Base-by-base conservation (phyloP, 2,113 vertebrate species). In the Clarias macrocephalus region DNA sequence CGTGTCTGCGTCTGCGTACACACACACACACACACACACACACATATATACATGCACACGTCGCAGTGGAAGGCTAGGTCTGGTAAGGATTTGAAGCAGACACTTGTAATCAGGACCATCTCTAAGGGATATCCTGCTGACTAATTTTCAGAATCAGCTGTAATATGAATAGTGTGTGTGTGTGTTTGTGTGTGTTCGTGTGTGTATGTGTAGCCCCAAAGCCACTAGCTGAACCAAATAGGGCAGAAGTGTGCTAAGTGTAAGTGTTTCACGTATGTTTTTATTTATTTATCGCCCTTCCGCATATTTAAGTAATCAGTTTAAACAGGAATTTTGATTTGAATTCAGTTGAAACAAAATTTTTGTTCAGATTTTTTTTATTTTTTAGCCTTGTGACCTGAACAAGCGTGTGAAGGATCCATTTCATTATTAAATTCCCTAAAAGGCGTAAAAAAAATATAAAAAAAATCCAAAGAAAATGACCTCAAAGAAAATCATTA, bases 101-200 rank as follows among this genome's bases (percentile, higher is more conserved):
- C 88, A 85, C 90, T 84, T 82, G 90, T 94, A 95, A 95, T 94
- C 93, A 94, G 80, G 90, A 89, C 90, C 91, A 94, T 94, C 92
- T 93, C 91, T 93, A 92, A 94, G 91, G 94, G 93, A 95, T 94
- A 95, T 95, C 94, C 94, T 93, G 93, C 91, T 90, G 92, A 94
- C 93, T 93, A 93, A 94, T 95, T 95, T 94, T 93, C 73, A 91
- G 91, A 95, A 95, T 94, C 91, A 92, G 92, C 92, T 91, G 91
- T 94, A 94, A 94, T 94, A 93, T 94, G 93, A 95, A 94, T 94
- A 93, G 94, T 94, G 93, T 94, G 92, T 87, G 90, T 82, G 83
- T 77, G 65, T 77, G 42, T 65, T 42, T 88, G 90, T 84, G 79
- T 85, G 62, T 76, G 48, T 57, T 94, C 94, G 93, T 94, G 92